These are phyloP conservation scores for Molorchus minor DNA, from an alignment of 2,888 invertebrate genomes.

Conservation along the genomic window DNA sequence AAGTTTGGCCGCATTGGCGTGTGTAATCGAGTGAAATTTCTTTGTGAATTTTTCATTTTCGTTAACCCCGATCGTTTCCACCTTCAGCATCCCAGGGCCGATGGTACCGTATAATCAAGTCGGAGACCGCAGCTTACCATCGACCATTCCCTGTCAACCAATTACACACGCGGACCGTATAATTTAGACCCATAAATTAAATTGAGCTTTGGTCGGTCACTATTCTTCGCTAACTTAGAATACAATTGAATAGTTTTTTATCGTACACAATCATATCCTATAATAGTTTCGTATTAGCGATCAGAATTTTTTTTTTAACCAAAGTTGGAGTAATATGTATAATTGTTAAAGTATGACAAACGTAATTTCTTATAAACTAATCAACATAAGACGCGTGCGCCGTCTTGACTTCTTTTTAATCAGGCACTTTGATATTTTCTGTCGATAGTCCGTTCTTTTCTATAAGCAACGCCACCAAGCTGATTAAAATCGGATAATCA, in stretches of 20 bases:
- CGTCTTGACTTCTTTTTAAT: too few relatives aligned
- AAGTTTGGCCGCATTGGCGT: too few relatives aligned
- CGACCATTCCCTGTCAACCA: constrained; percentile 53
- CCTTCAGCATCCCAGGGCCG: constrained; percentile 10
- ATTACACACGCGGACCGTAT: constrained; percentile 61
- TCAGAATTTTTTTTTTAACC: constrained; percentile 41
- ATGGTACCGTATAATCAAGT: constrained; percentile 46
- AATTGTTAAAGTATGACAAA: too few relatives aligned
- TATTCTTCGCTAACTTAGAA: constrained; percentile 46
- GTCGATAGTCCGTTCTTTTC: too few relatives aligned
- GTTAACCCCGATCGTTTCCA: constrained; percentile 16
- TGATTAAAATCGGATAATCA: too few relatives aligned
- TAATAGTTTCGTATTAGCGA: constrained; percentile 44
- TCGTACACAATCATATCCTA: constrained; percentile 41
- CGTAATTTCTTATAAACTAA: too few relatives aligned
- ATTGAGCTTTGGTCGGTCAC: constrained; percentile 54
- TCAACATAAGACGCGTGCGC: too few relatives aligned
- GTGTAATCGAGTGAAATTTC: too few relatives aligned
- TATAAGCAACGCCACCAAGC: too few relatives aligned
- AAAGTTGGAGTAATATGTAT: too few relatives aligned
- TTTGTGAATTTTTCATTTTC: constrained; percentile 2
- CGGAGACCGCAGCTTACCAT: constrained; percentile 49
- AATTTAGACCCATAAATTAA: constrained; percentile 63
- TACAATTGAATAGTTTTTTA: constrained; percentile 46
- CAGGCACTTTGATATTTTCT: too few relatives aligned